Base-by-base conservation (phyloP, 1,140 invertebrate species). In the Drosophila novamexicana region DNA sequence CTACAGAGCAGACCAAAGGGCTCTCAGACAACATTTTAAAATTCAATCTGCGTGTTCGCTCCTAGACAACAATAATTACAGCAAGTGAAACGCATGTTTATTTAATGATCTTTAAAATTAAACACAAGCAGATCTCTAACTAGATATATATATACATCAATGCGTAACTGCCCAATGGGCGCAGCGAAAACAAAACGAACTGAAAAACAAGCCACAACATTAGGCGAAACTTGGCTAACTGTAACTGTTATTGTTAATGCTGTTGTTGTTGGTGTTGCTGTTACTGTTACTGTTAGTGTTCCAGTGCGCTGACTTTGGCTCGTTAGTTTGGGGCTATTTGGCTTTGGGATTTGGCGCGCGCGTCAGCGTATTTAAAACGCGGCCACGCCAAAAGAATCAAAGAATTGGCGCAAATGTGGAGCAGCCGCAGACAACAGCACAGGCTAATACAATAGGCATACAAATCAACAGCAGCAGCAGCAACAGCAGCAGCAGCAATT, bases 301-400 rank as follows among this genome's bases (percentile, higher is more conserved):
- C 82, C 83, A 88, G 71, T 79, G 82, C 79, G 81, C 79, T 86
- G 82, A 82, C 67, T 73, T 76, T 65, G 67, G 66, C 71, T 82
- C 76, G 79, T 83, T 88, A 86, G 79, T 74, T 86, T 82, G 65
- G 75, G 80, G 75, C 80, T 67, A 77, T 82, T 82, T 83, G 71
- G 75, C 54, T 81, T 78, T 76, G 50, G 53, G 79, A 82, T 85
- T 85, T 85, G 66, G 82, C 82, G 82, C 82, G 82, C 82, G 82
- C 80, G 73, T 67, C 68, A 45, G 14, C 42, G 40, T 54, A 74
- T 81, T 70, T 75, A 77, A 77, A 81, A 81, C 62, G 68, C 79
- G 78, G 78, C 79, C 74, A 82, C 62, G 57, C 70, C 62, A 67
- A 65, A 68, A 47, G n/a, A 44, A n/a, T 53, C 64, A 59, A 74